phyloP scores from a whole-genome alignment of 2,113 vertebrate genomes.

The Merops nubicus region DNA sequence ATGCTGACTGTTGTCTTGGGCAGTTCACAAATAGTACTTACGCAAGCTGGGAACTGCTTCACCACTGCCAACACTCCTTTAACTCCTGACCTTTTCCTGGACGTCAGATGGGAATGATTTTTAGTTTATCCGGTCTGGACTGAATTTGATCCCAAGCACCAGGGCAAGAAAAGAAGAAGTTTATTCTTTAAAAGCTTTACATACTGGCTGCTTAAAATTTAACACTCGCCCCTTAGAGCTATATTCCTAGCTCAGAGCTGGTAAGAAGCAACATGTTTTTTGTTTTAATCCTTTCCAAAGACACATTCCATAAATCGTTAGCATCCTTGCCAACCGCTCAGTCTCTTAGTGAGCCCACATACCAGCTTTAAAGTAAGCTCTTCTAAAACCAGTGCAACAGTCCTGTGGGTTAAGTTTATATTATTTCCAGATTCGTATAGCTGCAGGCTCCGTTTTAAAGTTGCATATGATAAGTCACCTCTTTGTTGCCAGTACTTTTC shows the following conservation, averaged over 20 bases:
- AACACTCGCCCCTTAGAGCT: slow-evolving; percentile 55
- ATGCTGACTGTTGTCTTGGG: neutral
- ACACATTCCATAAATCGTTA: slow-evolving; percentile 80
- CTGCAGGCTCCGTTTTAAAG: slow-evolving; percentile 67
- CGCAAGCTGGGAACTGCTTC: slow-evolving; percentile 37
- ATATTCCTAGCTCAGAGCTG: slow-evolving; percentile 58
- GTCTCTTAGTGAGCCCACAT: slow-evolving; percentile 71
- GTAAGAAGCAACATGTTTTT: slow-evolving; percentile 76
- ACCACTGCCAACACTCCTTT: slow-evolving; percentile 32
- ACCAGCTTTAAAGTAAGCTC: slow-evolving; percentile 81
- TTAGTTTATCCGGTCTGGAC: slow-evolving; percentile 51
- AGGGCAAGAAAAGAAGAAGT: slow-evolving; percentile 36
- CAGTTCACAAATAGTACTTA: slow-evolving; percentile 10
- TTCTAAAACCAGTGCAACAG: slow-evolving; percentile 74
- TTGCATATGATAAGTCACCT: slow-evolving; percentile 71
- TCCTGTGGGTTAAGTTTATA: slow-evolving; percentile 76
- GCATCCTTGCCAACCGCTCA: slow-evolving; percentile 75
- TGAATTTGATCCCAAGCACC: slow-evolving; percentile 69
- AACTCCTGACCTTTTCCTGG: slow-evolving; percentile 58
- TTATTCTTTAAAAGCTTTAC: slow-evolving; percentile 50
- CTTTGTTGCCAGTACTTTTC: slow-evolving; percentile 54
- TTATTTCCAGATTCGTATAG: slow-evolving; percentile 80
- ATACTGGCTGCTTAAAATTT: slow-evolving; percentile 27
- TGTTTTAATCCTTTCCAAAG: slow-evolving; percentile 79
- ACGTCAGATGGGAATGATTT: slow-evolving; percentile 71